These are phyloP conservation scores for Papilio xuthus DNA, from an alignment of 1,140 invertebrate genomes.

Conservation along the genomic window DNA sequence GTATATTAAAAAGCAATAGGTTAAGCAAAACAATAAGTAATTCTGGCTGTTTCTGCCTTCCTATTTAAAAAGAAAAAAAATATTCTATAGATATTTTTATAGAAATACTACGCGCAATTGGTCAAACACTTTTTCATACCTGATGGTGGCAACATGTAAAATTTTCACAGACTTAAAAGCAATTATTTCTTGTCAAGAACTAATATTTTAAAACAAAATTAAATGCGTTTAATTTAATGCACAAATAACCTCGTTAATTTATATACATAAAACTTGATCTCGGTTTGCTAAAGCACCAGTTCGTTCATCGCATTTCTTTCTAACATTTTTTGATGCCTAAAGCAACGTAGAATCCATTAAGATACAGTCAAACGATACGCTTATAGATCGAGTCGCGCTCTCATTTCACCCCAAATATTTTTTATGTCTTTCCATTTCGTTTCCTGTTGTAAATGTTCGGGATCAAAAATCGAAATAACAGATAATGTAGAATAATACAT, in stretches of 20 bases:
- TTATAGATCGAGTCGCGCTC: constrained; percentile 45
- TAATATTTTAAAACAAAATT: background rate
- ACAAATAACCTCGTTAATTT: background rate
- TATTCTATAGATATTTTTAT: too few species aligned
- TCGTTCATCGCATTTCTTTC: constrained; percentile 31
- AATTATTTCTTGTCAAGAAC: background rate
- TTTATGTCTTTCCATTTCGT: constrained; percentile 32
- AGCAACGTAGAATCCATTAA: constrained; percentile 53
- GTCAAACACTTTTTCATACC: too few species aligned
- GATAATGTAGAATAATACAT: constrained; percentile 14
- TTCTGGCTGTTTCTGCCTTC: too few species aligned
- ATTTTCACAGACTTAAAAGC: background rate
- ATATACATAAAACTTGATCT: constrained; percentile 10
- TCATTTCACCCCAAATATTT: constrained; percentile 43
- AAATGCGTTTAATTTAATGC: background rate
- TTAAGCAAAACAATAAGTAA: too few species aligned
- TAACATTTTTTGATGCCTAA: constrained; percentile 47
- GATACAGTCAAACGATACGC: constrained; percentile 53
- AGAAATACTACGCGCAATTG: too few species aligned
- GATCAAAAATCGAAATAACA: constrained; percentile 23
- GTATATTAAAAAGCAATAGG: background rate
- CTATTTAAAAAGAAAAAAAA: too few species aligned
- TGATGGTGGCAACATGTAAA: too few species aligned
- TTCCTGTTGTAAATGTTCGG: constrained; percentile 27
- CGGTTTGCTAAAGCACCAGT: background rate